A percentile compares a stretch with the other conserved stretches of the same genome.
phyloP scores from a whole-genome alignment of 2,888 invertebrate genomes.

The Dasysyrphus albostriatus region DNA sequence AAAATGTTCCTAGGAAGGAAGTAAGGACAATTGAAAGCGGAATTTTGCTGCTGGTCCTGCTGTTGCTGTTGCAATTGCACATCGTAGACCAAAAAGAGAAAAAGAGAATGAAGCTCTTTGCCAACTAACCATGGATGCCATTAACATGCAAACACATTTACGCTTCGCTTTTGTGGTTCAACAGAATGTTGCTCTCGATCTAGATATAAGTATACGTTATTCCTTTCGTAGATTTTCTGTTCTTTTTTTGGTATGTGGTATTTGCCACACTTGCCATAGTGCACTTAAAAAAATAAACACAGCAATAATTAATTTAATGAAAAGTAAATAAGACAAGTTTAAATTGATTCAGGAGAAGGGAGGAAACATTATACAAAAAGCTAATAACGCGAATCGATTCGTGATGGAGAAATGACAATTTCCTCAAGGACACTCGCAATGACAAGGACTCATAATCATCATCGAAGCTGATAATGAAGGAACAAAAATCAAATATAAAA shows the following conservation, averaged over 20 bases:
- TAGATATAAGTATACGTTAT: conserved; percentile 36
- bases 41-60: conserved; percentile 46
- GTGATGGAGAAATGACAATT: neutral
- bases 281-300: conserved; percentile 43
- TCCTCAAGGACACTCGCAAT: neutral
- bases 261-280: conserved; percentile 37
- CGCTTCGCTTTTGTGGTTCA: conserved; percentile 67
- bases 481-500: too few relatives aligned
- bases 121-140: conserved; percentile 61
- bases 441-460: too few relatives aligned
- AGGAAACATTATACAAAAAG: neutral
- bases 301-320: conserved; percentile 22
- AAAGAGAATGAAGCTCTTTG: conserved; percentile 11
- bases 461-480: too few relatives aligned
- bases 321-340: conserved; percentile 4
- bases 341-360: neutral
- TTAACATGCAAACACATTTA: conserved; percentile 72
- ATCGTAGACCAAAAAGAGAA: neutral
- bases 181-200: conserved; percentile 39
- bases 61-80: neutral
- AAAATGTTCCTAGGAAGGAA: conserved; percentile 60
- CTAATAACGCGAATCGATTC: neutral
- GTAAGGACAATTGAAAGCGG: conserved; percentile 68
- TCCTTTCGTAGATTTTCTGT: neutral
- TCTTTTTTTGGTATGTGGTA: conserved; percentile 16